Base-by-base conservation (phyloP, 2,888 invertebrate species). In the Cosmorhoe ocellata region DNA sequence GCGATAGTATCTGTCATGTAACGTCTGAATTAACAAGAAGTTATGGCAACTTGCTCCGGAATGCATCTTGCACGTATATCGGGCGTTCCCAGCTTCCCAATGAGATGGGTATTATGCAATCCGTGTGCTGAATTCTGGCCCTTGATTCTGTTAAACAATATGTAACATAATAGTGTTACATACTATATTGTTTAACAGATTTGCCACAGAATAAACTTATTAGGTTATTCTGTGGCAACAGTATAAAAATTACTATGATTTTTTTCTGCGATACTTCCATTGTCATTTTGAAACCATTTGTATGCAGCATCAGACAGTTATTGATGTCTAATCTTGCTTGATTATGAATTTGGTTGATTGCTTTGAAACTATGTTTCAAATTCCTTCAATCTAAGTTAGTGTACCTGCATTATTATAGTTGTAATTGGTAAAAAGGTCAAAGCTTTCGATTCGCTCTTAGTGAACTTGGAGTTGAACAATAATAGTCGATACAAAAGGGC, bases 371-470 rank as follows among this genome's bases (percentile, higher is more conserved):
- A 33, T 7, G 5, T 24, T 24, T 7, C 24, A 24, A 6, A 6
- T 24, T 24, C n/a, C n/a, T n/a, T n/a, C 5, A 24, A 31, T 18
- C 32, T 13, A 27, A 32, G 13, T 45, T 24, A 38, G n/a, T 36
- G 26, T n/a, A 4, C 30, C 3, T 28, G n/a, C n/a, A n/a, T n/a
- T n/a, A n/a, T n/a, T 36, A 22, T 48, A 34, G 18, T 34, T 46
- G 36, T 41, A 18, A 33, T 46, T 43, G 34, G 34, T 58, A 67
- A 66, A 24, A 71, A 66, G 64, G 63, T 52, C 51, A 66, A 67
- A 63, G 60, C 63, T 70, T 69, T 77, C 74, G 75, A 80, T 81
- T 76, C 62, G 79, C 78, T 82, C 79, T 80, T 75, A 77, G 76
- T 72, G 69, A 73, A 71, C 74, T 74, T 64, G 64, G 63, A 63